phyloP scores from a whole-genome alignment of 2,888 invertebrate genomes.

The Carabus problematicus region DNA sequence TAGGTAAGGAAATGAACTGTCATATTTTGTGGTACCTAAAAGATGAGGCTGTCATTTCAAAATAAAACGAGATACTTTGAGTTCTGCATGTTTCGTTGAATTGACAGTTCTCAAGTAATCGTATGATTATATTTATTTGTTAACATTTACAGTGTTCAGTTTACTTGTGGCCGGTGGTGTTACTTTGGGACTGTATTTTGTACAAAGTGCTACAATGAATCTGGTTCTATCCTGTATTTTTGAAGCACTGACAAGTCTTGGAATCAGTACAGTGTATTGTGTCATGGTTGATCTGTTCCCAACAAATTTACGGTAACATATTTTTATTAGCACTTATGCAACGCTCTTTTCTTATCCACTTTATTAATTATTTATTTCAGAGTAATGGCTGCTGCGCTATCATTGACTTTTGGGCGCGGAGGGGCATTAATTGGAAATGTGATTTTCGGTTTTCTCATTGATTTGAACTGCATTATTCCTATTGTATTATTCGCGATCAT shows the following conservation, averaged over 20 bases:
- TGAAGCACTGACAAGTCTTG: constrained; percentile 80
- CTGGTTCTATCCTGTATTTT: constrained; percentile 79
- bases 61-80: too few species aligned
- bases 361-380: constrained; percentile 58
- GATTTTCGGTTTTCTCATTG: constrained; percentile 79
- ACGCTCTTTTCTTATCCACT: background rate
- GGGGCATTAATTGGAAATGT: constrained; percentile 80
- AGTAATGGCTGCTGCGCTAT: constrained; percentile 83
- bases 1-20: constrained; percentile 68
- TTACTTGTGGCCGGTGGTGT: constrained; percentile 75
- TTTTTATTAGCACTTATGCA: background rate
- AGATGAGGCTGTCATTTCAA: too few species aligned
- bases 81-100: too few species aligned
- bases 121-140: constrained; percentile 7
- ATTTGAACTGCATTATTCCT: constrained; percentile 79
- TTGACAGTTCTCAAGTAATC: too few species aligned
- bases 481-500: constrained; percentile 76
- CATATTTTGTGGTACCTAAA: too few species aligned
- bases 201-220: constrained; percentile 74
- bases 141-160: constrained; percentile 70
- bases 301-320: constrained; percentile 76
- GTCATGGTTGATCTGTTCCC: constrained; percentile 84
- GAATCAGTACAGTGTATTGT: constrained; percentile 81
- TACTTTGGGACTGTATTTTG: constrained; percentile 78
- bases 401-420: constrained; percentile 78